A percentile compares a stretch with the other conserved stretches of the same genome.
phyloP scores from a whole-genome alignment of 2,888 invertebrate species.

The Lapara coniferarum region DNA sequence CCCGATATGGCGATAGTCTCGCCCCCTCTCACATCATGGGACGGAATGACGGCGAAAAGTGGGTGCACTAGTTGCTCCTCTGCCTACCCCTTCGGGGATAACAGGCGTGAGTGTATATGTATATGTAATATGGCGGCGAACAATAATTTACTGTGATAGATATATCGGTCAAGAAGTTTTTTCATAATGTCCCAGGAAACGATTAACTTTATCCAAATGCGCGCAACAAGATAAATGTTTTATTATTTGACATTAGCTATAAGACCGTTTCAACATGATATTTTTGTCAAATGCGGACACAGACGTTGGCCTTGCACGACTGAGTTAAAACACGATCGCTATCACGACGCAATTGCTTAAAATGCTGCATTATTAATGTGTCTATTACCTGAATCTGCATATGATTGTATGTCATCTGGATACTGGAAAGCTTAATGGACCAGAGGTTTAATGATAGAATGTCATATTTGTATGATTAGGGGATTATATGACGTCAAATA shows the following conservation, averaged over 20 bases:
- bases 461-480: too few relatives aligned
- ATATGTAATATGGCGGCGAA: neutral
- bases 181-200: slow-evolving; percentile 12
- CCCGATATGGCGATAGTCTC: too few relatives aligned
- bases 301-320: slow-evolving; percentile 48
- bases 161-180: slow-evolving; percentile 8
- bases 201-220: slow-evolving; percentile 14
- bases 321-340: slow-evolving; percentile 43
- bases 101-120: too few relatives aligned
- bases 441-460: too few relatives aligned
- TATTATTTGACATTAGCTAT: slow-evolving; percentile 35
- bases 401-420: neutral
- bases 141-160: slow-evolving; percentile 1
- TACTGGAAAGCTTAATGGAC: too few relatives aligned
- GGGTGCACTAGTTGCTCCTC: too few relatives aligned
- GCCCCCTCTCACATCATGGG: too few relatives aligned
- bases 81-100: too few relatives aligned
- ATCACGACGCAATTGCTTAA: slow-evolving; percentile 11
- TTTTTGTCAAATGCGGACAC: slow-evolving; percentile 49
- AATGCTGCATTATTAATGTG: slow-evolving; percentile 11
- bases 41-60: too few relatives aligned
- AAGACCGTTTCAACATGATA: slow-evolving; percentile 36
- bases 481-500: too few relatives aligned
- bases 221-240: slow-evolving; percentile 37
- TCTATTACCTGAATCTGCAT: neutral